Percentiles rank a stretch among this genome's conserved stretches.
Evolutionary conservation across 2,797 vertebrate genomes (phyloP).

Genomic region (Nannoperca obscura): DNA sequence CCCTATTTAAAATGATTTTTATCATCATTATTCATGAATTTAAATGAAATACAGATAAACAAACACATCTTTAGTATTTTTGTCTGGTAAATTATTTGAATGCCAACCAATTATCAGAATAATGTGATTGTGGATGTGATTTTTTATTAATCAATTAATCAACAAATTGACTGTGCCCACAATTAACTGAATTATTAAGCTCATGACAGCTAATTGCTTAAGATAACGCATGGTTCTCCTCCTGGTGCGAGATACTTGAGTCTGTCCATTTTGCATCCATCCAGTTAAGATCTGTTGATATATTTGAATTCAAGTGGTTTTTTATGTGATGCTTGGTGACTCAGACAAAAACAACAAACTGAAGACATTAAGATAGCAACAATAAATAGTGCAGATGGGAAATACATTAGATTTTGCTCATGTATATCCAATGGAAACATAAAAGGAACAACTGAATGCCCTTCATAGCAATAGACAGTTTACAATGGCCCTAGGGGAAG

Average conservation of each 20-base stretch:
- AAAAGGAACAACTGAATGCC: constrained; percentile 67
- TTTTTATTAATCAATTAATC: constrained; percentile 21
- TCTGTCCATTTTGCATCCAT: constrained; percentile 28
- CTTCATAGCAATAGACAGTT: constrained; percentile 69
- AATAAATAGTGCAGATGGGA: constrained; percentile 54
- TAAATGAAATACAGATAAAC: not conserved
- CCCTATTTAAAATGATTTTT: not conserved
- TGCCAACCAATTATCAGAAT: not conserved
- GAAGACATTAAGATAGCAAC: constrained; percentile 17
- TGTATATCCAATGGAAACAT: constrained; percentile 67
- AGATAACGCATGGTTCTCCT: constrained; percentile 1
- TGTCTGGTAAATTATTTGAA: constrained; percentile 1
- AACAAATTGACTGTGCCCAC: constrained; percentile 9
- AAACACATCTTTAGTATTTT: not conserved
- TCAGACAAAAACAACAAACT: constrained; percentile 24
- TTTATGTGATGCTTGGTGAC: constrained; percentile 29
- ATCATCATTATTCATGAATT: no score
- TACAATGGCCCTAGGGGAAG: constrained; percentile 59
- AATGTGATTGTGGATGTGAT: not conserved
- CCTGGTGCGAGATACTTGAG: constrained; percentile 6
- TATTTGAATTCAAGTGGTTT: constrained; percentile 37
- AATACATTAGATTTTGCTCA: constrained; percentile 54
- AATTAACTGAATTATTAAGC: constrained; percentile 28
- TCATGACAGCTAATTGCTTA: constrained; percentile 30
- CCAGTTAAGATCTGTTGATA: constrained; percentile 25